Base-by-base conservation (phyloP, 2,113 vertebrate species). In the Larimichthys crocea region DNA sequence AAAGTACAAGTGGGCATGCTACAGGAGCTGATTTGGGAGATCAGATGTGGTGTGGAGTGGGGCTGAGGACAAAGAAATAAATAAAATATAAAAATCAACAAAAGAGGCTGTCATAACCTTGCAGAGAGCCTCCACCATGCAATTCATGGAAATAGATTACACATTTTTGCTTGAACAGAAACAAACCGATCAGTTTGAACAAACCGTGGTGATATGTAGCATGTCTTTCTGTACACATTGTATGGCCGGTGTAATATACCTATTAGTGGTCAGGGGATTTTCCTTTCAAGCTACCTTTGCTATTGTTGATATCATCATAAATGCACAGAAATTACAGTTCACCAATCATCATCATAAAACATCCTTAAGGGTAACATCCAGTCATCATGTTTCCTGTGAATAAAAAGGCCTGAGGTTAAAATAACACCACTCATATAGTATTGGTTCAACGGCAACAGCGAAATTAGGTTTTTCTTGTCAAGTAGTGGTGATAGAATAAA, bases 121-220 rank as follows among this genome's bases (percentile, higher is more conserved):
- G 68, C 49, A 84, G 69, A 85, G 48, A 76, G 64, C 62, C 76
- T 83, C 56, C 56, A 86, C 90, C 91, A 90, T 91, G 91, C 86
- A 92, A 46, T 81, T 65, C 68, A 70, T 74, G 69, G 78, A 80
- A 53, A 80, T 22, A 74, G 56, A 83, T 90, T 80, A 88, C 81
- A 88, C 53, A 69, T 73, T 73, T 40, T 81, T 26, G 49, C 68
- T 82, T 82, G 20, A 69, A 77, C 22, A 66, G 57, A 81, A 82
- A 83, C 44, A 59, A 81, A 80, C 10, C 46, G 14, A 66, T 1
- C 1, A 20, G 24, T 56, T 65, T 24, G 12, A 83, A 86, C 42
- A 60, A 73, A 76, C 10, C 3, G 8, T 42, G 17, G 5, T 55
- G 55, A 73, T 55, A 69, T 82, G 74, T 42, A 5, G 22, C 64